Evolutionary conservation across 2,888 invertebrate species (phyloP).

Genomic region (Amaurobius ferox): DNA sequence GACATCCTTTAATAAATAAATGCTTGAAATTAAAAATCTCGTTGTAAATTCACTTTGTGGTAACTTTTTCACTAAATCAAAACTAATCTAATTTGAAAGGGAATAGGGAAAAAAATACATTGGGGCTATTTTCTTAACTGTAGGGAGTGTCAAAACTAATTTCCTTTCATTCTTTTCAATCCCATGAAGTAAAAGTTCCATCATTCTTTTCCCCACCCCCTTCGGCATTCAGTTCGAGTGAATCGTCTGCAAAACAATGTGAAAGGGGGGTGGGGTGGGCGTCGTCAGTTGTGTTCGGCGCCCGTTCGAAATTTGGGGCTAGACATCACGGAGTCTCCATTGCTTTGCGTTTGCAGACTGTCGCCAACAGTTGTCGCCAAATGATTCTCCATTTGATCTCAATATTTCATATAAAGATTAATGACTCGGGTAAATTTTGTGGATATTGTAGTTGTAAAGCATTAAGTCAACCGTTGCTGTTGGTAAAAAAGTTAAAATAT

Average conservation of each 20-base stretch:
- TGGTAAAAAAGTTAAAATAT: too few species aligned
- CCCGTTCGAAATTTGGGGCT: not conserved
- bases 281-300: constrained; percentile 16
- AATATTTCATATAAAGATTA: not conserved
- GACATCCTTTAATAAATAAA: too few species aligned
- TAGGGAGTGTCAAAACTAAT: not conserved
- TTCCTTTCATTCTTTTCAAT: not conserved
- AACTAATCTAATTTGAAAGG: too few species aligned
- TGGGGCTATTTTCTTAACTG: too few species aligned
- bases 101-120: not conserved
- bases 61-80: too few species aligned
- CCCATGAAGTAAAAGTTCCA: not conserved
- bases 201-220: not conserved
- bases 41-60: too few species aligned
- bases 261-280: constrained; percentile 7
- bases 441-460: not conserved
- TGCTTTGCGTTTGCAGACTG: constrained; percentile 7
- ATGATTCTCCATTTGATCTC: not conserved
- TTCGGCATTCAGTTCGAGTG: constrained; percentile 15
- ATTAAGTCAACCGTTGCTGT: too few species aligned
- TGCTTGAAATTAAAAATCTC: too few species aligned
- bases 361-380: constrained; percentile 23
- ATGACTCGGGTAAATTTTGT: not conserved
- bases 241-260: constrained; percentile 27
- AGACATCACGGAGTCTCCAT: constrained; percentile 16